These are phyloP conservation scores for Tetragonula carbonaria DNA, from an alignment of 2,888 invertebrate species.

Conservation along the genomic window DNA sequence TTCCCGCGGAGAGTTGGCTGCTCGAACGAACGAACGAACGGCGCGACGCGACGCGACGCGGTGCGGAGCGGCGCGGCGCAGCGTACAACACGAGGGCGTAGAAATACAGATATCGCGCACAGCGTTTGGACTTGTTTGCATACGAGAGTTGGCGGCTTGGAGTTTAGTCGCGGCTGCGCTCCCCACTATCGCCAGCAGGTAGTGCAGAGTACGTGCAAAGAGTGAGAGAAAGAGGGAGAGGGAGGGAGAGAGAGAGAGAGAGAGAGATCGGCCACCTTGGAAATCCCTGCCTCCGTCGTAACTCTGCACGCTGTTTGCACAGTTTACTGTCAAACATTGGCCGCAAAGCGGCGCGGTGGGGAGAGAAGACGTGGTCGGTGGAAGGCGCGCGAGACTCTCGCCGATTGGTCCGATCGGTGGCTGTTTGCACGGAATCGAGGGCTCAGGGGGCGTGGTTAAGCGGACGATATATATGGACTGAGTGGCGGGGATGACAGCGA, in stretches of 20 bases:
- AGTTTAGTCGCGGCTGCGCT: slow-evolving; percentile 79
- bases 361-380: slow-evolving; percentile 33
- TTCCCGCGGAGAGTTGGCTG: too few species aligned
- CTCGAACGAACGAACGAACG: too few species aligned
- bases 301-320: slow-evolving; percentile 76
- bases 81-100: slow-evolving; percentile 58
- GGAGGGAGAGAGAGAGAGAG: too few species aligned
- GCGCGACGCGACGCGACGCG: too few species aligned
- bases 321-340: slow-evolving; percentile 82
- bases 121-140: slow-evolving; percentile 78
- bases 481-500: slow-evolving; percentile 70
- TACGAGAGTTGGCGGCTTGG: slow-evolving; percentile 55
- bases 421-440: neutral
- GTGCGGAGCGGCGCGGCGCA: too few species aligned
- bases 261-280: slow-evolving; percentile 51
- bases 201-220: too few species aligned
- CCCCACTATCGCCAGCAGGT: slow-evolving; percentile 57
- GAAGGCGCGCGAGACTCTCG: neutral
- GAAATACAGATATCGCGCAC: slow-evolving; percentile 45
- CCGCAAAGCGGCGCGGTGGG: slow-evolving; percentile 75
- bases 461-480: slow-evolving; percentile 65
- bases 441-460: slow-evolving; percentile 43
- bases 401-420: slow-evolving; percentile 47
- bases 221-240: too few species aligned
- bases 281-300: slow-evolving; percentile 63